Evolutionary conservation across 2,797 vertebrate species (phyloP).

Genomic region (Trachops cirrhosus): DNA sequence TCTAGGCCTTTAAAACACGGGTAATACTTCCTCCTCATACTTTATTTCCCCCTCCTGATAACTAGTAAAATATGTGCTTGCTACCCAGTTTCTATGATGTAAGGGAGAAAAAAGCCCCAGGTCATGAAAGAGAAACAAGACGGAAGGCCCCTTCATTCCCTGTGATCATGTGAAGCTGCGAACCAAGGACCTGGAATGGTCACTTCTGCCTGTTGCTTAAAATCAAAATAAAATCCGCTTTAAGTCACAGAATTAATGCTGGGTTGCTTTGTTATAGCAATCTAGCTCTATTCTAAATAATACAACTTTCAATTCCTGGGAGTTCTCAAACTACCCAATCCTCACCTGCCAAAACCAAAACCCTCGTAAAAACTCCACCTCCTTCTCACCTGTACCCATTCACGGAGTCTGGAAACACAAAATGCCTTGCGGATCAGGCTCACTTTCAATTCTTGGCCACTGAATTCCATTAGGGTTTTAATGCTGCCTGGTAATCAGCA

Average conservation of each 20-base stretch:
- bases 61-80: background rate
- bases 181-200: background rate
- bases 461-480: background rate
- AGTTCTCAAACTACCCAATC: background rate
- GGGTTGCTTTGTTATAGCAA: background rate
- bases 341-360: background rate
- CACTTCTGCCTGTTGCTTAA: background rate
- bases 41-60: background rate
- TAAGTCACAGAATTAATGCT: background rate
- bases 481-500: background rate
- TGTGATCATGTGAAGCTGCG: background rate
- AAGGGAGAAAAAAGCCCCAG: background rate
- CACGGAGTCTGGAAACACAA: background rate
- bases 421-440: background rate
- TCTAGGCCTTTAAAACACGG: background rate
- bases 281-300: background rate
- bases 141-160: background rate
- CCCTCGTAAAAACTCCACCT: background rate
- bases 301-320: background rate
- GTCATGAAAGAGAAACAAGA: background rate
- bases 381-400: background rate
- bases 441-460: background rate
- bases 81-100: background rate
- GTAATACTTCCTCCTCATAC: background rate
- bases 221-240: background rate